A percentile compares a stretch with the other conserved stretches of the same genome.
These are phyloP conservation scores for Hydra vulgaris DNA, from an alignment of 30 jellyfish, hydroid and myxozoan genomes.

Conservation along the genomic window DNA sequence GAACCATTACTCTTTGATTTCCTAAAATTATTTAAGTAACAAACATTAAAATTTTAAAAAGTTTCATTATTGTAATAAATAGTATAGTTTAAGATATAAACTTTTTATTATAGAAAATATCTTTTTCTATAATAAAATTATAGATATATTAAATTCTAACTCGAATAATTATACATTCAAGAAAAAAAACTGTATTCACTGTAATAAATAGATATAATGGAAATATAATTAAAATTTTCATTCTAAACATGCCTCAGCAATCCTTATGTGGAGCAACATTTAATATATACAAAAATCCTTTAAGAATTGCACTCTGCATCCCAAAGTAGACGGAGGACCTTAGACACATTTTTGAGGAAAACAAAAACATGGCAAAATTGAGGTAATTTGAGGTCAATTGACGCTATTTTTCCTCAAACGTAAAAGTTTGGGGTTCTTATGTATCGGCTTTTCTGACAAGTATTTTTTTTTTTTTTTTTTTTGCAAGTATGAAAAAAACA, in stretches of 20 bases:
- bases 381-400: neutral
- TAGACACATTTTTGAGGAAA: neutral
- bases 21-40: neutral
- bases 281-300: neutral
- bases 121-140: too few relatives aligned
- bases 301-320: neutral
- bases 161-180: neutral
- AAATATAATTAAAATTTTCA: too few relatives aligned
- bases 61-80: neutral
- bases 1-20: neutral
- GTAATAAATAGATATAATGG: neutral
- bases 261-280: neutral
- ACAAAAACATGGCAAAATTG: neutral
- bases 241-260: neutral
- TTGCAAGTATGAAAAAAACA: neutral
- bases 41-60: neutral
- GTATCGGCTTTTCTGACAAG: neutral
- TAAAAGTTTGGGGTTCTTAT: neutral
- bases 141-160: neutral
- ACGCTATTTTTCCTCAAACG: neutral
- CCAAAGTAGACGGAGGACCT: neutral
- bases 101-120: neutral
- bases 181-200: neutral
- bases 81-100: neutral
- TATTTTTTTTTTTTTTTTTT: too few relatives aligned